phyloP scores from a whole-genome alignment of 2,797 vertebrate genomes.

The Austrolebias charrua region DNA sequence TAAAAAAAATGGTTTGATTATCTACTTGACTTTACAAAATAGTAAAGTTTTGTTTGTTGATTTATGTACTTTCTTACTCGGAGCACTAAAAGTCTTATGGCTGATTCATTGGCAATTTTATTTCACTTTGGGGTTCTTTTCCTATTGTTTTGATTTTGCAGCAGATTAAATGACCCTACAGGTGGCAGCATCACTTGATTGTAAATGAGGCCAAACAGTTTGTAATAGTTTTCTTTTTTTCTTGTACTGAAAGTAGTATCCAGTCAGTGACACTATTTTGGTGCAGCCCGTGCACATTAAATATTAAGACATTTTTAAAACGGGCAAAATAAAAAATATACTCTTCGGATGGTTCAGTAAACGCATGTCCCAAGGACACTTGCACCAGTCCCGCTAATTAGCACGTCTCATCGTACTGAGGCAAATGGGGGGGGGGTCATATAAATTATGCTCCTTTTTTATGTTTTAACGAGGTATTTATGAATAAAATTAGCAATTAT shows the following conservation, averaged over 20 bases:
- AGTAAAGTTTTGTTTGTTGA: background rate
- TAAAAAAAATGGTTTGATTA: background rate
- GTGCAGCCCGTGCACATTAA: too few relatives aligned
- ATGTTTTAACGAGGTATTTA: rapidly evolving
- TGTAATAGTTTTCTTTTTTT: too few relatives aligned
- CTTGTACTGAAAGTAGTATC: too few relatives aligned
- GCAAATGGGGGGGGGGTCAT: background rate
- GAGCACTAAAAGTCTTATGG: background rate
- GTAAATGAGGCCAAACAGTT: too few relatives aligned
- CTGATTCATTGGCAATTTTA: background rate
- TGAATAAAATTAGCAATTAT: rapidly evolving
- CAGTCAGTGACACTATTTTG: too few relatives aligned
- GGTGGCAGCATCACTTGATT: too few relatives aligned
- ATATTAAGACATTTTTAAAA: too few relatives aligned
- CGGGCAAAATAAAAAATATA: too few relatives aligned
- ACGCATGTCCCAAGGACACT: background rate
- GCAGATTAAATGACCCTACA: conserved; percentile 19
- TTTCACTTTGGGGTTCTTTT: background rate
- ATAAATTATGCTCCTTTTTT: rapidly evolving
- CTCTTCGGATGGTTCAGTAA: background rate
- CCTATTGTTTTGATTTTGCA: background rate
- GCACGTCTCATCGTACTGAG: background rate
- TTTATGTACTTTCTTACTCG: background rate
- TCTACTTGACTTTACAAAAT: background rate
- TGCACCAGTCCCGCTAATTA: conserved; percentile 42